Evolutionary conservation across 2,797 vertebrate species (phyloP).

Genomic region (Neosalanx taihuensis): DNA sequence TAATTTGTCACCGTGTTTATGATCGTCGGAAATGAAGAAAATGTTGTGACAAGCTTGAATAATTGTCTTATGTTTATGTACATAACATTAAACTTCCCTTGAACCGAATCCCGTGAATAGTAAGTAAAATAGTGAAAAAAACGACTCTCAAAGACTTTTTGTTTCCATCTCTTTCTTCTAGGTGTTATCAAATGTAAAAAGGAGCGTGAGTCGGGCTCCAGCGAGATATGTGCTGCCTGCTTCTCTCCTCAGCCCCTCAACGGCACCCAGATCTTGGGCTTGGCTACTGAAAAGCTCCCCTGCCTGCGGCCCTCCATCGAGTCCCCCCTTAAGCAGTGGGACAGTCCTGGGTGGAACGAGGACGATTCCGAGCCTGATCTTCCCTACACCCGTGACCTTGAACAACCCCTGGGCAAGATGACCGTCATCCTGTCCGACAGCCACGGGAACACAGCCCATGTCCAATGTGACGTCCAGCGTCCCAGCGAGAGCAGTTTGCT

Average conservation of each 20-base stretch:
- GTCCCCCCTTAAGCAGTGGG: conserved; percentile 71
- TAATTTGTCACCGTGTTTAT: background rate
- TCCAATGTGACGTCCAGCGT: conserved; percentile 69
- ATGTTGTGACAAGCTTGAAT: background rate
- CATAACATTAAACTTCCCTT: background rate
- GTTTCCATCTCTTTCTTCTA: conserved; percentile 29
- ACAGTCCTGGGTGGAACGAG: conserved; percentile 67
- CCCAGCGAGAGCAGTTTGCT: conserved; percentile 63
- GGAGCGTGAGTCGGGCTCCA: conserved; percentile 62
- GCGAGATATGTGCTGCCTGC: conserved; percentile 69
- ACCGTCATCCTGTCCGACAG: conserved; percentile 74
- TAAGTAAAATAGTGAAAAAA: too few relatives aligned
- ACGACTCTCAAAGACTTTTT: background rate
- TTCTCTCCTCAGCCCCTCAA: conserved; percentile 69
- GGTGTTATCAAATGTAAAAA: conserved; percentile 80
- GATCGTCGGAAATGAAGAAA: background rate
- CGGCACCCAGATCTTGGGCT: conserved; percentile 60
- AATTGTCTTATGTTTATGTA: background rate
- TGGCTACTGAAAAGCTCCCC: conserved; percentile 58
- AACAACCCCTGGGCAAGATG: conserved; percentile 70
- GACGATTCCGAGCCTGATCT: conserved; percentile 73
- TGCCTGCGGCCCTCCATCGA: conserved; percentile 68
- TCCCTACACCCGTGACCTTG: conserved; percentile 72
- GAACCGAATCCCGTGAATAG: background rate
- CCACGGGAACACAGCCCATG: conserved; percentile 74